Percentiles rank a stretch among this genome's conserved stretches.
phyloP scores from a whole-genome alignment of 2,113 vertebrate species.

The Ramphastos sulfuratus region DNA sequence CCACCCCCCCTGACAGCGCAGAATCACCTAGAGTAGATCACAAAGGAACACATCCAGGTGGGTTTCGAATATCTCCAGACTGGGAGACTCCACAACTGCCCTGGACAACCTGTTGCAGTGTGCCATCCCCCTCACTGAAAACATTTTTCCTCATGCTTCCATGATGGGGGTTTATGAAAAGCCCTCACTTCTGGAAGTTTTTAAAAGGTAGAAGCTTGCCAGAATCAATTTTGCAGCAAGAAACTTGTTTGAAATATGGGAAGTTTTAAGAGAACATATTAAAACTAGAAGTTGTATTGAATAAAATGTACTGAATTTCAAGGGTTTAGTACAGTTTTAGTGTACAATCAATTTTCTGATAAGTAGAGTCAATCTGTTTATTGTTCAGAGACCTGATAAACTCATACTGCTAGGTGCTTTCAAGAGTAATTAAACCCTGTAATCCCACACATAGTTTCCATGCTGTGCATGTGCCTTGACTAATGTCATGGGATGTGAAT shows the following conservation, averaged over 20 bases:
- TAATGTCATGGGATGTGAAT: background rate
- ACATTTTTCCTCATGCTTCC: too few species aligned
- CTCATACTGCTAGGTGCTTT: background rate
- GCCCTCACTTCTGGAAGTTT: background rate
- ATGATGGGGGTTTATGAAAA: background rate
- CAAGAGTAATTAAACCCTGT: background rate
- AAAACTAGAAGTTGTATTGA: background rate
- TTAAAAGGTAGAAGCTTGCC: background rate
- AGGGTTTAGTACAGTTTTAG: background rate
- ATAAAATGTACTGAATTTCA: background rate
- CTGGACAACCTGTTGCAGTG: too few species aligned
- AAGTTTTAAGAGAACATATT: background rate
- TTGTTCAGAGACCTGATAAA: background rate
- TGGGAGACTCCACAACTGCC: too few species aligned
- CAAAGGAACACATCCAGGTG: too few species aligned
- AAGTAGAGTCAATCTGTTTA: background rate
- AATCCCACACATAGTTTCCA: rapidly evolving
- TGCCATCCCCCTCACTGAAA: too few species aligned
- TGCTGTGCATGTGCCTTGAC: background rate
- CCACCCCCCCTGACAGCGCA: too few species aligned
- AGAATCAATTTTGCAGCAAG: background rate
- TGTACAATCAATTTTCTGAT: background rate
- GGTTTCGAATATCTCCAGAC: too few species aligned
- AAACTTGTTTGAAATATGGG: background rate
- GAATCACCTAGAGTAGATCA: too few species aligned